A percentile compares a stretch with the other conserved stretches of the same genome.
Conservation (phyloP, 2,113 vertebrate species). For the Cyanoliseus patagonus region DNA sequence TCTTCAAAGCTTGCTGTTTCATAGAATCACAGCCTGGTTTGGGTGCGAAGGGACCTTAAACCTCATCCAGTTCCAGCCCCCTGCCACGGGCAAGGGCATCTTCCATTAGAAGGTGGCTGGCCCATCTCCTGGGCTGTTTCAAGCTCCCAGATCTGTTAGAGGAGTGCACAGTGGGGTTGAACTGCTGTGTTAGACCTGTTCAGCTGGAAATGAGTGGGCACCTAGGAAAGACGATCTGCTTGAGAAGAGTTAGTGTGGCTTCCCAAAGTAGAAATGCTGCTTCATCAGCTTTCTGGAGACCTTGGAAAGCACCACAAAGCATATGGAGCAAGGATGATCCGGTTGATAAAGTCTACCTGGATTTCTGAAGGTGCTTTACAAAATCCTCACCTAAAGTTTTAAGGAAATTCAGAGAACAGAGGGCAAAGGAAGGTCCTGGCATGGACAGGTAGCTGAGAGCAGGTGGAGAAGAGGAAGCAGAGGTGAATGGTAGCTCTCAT, state of each 20-base stretch:
- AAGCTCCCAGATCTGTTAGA: background rate
- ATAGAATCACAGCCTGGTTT: background rate
- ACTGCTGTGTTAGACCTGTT: accelerated
- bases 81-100: background rate
- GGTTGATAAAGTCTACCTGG: background rate
- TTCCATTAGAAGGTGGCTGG: background rate
- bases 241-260: accelerated
- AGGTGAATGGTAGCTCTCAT: background rate
- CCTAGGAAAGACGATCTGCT: background rate
- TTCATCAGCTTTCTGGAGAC: background rate
- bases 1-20: background rate
- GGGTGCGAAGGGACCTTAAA: background rate
- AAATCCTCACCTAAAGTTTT: background rate
- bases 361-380: background rate
- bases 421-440: background rate
- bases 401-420: background rate
- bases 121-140: background rate
- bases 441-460: background rate
- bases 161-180: accelerated
- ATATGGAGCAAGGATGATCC: accelerated
- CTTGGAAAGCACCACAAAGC: background rate
- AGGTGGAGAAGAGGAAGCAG: background rate
- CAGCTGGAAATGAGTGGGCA: background rate
- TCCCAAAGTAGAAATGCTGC: background rate
- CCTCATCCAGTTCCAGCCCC: background rate